phyloP scores from a whole-genome alignment of 1,140 invertebrate species.

The Myzus persicae region DNA sequence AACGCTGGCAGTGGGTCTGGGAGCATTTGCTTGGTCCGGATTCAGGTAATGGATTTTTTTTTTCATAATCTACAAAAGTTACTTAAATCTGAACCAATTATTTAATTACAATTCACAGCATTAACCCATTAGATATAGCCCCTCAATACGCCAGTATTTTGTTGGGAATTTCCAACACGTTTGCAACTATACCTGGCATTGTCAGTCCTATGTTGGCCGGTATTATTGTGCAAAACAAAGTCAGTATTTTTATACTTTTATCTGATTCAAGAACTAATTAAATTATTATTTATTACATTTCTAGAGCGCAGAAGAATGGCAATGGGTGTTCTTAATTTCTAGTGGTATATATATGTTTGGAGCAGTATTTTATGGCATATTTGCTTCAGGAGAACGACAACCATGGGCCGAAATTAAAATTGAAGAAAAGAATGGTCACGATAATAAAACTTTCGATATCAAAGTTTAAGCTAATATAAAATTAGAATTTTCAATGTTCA shows the following conservation, averaged over 20 bases:
- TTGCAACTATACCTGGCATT: slow-evolving; percentile 88
- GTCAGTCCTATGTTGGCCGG: slow-evolving; percentile 82
- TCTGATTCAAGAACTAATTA: neutral
- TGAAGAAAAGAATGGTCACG: neutral
- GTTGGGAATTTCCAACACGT: slow-evolving; percentile 88
- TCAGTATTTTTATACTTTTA: slow-evolving; percentile 63
- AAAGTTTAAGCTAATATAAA: neutral
- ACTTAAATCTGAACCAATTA: slow-evolving; percentile 52
- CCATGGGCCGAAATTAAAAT: slow-evolving; percentile 64
- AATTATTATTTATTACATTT: slow-evolving; percentile 5
- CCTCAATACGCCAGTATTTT: slow-evolving; percentile 82
- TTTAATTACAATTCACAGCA: slow-evolving; percentile 69
- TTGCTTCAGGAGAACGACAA: slow-evolving; percentile 68
- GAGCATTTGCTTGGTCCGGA: slow-evolving; percentile 88
- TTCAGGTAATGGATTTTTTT: slow-evolving; percentile 72
- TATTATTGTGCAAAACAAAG: slow-evolving; percentile 76
- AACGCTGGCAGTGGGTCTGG: slow-evolving; percentile 84
- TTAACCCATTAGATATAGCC: slow-evolving; percentile 88
- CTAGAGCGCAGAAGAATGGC: slow-evolving; percentile 65
- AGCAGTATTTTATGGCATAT: slow-evolving; percentile 66
- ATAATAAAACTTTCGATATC: slow-evolving; percentile 29
- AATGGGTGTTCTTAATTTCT: slow-evolving; percentile 68
- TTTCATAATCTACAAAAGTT: neutral
- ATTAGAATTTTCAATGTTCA: neutral
- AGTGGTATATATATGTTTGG: slow-evolving; percentile 67